Evolutionary conservation across 1,140 invertebrate genomes (phyloP).

Genomic region (Trissolcus basalis): DNA sequence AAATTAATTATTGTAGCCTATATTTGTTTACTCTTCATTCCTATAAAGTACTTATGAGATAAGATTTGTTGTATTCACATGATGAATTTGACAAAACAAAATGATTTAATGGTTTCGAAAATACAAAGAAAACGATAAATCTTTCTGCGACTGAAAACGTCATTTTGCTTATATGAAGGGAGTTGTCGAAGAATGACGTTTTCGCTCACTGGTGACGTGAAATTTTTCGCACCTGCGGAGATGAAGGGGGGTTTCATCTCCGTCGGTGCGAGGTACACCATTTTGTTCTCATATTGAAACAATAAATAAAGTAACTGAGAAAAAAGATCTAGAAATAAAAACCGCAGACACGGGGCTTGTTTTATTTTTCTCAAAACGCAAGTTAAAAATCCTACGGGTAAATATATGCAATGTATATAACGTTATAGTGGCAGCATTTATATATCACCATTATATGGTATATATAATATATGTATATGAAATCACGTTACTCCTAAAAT

Average conservation of each 20-base stretch:
- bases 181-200: too few species aligned
- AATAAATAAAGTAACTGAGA: constrained; percentile 15
- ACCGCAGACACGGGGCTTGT: background rate
- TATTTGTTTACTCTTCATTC: constrained; percentile 1
- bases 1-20: background rate
- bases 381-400: constrained; percentile 29
- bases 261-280: background rate
- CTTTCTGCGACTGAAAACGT: too few species aligned
- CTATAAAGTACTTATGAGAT: background rate
- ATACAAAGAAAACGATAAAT: background rate
- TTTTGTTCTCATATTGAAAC: constrained; percentile 1
- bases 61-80: background rate
- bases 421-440: constrained; percentile 51
- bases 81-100: constrained; percentile 14
- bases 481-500: constrained; percentile 47
- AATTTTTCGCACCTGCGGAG: too few species aligned
- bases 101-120: background rate
- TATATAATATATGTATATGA: constrained; percentile 45
- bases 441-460: constrained; percentile 52
- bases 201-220: too few species aligned
- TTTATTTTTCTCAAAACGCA: constrained; percentile 8
- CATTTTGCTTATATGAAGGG: too few species aligned
- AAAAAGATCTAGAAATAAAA: constrained; percentile 10
- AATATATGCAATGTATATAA: constrained; percentile 47
- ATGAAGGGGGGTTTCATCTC: too few species aligned